These are phyloP conservation scores for Dasyornis broadbenti DNA, from an alignment of 2,113 vertebrate species.

Conservation along the genomic window DNA sequence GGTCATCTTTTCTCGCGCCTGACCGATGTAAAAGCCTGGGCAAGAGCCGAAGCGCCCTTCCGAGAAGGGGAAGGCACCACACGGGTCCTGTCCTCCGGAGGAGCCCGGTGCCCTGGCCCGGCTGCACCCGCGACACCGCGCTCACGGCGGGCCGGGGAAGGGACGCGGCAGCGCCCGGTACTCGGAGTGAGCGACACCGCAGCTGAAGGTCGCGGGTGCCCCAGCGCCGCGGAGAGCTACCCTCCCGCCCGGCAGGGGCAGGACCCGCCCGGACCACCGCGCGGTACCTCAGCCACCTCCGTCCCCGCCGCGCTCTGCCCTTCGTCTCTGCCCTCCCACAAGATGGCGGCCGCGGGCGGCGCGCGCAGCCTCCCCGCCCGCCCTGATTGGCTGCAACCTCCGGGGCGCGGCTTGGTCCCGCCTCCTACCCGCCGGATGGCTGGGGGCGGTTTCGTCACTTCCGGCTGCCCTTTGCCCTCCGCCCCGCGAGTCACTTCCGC, in stretches of 20 bases:
- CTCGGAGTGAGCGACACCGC: neutral
- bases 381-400: neutral
- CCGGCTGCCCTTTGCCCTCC: neutral
- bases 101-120: neutral
- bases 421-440: neutral
- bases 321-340: conserved; percentile 16
- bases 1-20: neutral
- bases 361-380: neutral
- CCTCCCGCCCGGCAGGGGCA: accelerated
- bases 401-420: accelerated
- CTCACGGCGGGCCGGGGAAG: neutral
- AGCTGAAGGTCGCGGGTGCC: neutral
- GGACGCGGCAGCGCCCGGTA: accelerated
- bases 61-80: accelerated
- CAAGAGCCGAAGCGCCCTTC: neutral
- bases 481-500: accelerated
- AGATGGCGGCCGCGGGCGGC: neutral
- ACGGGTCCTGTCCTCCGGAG: accelerated
- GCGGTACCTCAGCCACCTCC: accelerated
- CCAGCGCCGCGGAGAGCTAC: accelerated
- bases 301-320: neutral
- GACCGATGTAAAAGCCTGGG: neutral
- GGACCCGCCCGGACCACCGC: neutral
- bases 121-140: neutral
- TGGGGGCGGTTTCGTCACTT: accelerated